These are phyloP conservation scores for Sylvia atricapilla DNA, from an alignment of 2,113 vertebrate genomes.

Conservation along the genomic window DNA sequence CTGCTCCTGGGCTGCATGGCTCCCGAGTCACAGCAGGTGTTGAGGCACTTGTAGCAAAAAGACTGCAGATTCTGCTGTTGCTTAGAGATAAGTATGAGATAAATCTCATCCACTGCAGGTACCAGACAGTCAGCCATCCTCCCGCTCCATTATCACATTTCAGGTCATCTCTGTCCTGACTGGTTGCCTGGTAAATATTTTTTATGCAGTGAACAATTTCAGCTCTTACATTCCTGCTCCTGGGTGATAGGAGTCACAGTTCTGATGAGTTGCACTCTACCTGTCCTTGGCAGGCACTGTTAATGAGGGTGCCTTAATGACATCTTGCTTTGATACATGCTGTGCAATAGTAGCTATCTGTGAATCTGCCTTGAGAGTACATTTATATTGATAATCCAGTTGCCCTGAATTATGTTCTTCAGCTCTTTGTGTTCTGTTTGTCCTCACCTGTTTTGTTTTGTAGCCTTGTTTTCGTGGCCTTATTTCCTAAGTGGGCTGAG, in stretches of 20 bases:
- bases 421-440: background rate
- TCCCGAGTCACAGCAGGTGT: background rate
- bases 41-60: background rate
- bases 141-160: background rate
- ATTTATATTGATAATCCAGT: conserved; percentile 39
- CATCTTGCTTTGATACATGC: conserved; percentile 1
- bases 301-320: conserved; percentile 28
- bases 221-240: background rate
- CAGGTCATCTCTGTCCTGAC: background rate
- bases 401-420: conserved; percentile 5
- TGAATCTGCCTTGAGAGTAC: conserved; percentile 10
- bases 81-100: background rate
- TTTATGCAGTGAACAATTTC: background rate
- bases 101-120: background rate
- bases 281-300: conserved; percentile 2
- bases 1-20: background rate
- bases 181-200: background rate
- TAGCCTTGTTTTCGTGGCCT: background rate
- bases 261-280: background rate
- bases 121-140: background rate
- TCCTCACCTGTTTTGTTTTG: background rate
- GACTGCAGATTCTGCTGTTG: background rate
- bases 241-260: background rate
- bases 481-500: background rate
- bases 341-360: background rate